These are phyloP conservation scores for Phacellophora camtschatica DNA, from an alignment of 30 jellyfish, hydroid and myxozoan species.

Conservation along the genomic window DNA sequence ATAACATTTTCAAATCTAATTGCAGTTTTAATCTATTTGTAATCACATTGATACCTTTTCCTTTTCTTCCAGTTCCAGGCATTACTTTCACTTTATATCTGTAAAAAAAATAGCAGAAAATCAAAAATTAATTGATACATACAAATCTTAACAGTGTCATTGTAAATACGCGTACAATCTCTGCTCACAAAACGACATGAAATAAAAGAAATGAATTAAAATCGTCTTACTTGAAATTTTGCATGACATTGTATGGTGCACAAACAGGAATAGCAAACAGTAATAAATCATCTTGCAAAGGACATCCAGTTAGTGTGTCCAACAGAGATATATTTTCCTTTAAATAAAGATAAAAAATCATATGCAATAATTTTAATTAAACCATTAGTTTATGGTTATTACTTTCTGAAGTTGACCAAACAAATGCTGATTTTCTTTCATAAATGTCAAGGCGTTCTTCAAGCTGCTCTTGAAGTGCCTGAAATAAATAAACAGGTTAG, in stretches of 20 bases:
- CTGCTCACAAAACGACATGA: neutral
- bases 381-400: no score
- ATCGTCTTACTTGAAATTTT: constrained; percentile 76
- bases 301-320: constrained; percentile 91
- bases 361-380: no score
- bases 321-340: constrained; percentile 67
- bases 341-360: no score
- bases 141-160: neutral
- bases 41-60: constrained; percentile 68
- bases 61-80: constrained; percentile 97
- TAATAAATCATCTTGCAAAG: constrained; percentile 72
- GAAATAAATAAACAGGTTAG: no score
- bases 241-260: constrained; percentile 92
- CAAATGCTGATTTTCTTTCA: no score
- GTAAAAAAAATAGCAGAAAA: no score
- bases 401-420: no score
- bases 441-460: no score
- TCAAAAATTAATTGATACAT: no score
- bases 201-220: neutral
- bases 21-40: neutral
- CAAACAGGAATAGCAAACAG: constrained; percentile 86
- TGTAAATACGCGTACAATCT: neutral
- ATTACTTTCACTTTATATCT: constrained; percentile 94
- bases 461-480: no score
- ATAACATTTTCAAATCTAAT: no score